Evolutionary conservation across 2,797 vertebrate species (phyloP).

Genomic region (Tenualosa thibaudeaui): DNA sequence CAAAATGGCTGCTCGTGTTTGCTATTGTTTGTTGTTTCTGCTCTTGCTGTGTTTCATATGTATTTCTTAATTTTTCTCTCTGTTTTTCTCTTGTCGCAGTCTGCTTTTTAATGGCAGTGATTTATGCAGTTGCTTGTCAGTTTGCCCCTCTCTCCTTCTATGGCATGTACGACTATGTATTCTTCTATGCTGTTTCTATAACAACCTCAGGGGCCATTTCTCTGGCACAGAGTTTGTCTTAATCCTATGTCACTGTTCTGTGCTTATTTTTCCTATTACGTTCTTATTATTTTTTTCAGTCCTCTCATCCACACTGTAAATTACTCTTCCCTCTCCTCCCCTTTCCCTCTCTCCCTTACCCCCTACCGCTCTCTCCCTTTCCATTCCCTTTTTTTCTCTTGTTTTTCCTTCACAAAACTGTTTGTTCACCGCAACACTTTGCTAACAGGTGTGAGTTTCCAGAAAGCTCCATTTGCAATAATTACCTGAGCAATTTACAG

Average conservation of each 20-base stretch:
- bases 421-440: background rate
- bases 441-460: constrained; percentile 16
- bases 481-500: constrained; percentile 21
- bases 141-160: background rate
- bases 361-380: background rate
- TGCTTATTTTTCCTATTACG: constrained; percentile 35
- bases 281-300: background rate
- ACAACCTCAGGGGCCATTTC: constrained; percentile 42
- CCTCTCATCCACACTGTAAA: background rate
- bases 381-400: background rate
- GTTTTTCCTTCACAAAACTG: background rate
- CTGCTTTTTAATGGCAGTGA: constrained; percentile 46
- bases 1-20: constrained; percentile 36
- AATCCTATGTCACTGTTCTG: constrained; percentile 40
- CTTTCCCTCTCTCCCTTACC: background rate
- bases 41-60: background rate
- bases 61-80: background rate
- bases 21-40: background rate
- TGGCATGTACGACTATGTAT: constrained; percentile 38
- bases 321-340: background rate
- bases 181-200: constrained; percentile 45
- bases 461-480: constrained; percentile 23
- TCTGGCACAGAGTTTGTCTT: constrained; percentile 31
- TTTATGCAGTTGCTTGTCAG: constrained; percentile 45
- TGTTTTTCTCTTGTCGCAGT: constrained; percentile 14